phyloP scores from a whole-genome alignment of 2,113 vertebrate genomes.

The Sinocyclocheilus anshuiensis region DNA sequence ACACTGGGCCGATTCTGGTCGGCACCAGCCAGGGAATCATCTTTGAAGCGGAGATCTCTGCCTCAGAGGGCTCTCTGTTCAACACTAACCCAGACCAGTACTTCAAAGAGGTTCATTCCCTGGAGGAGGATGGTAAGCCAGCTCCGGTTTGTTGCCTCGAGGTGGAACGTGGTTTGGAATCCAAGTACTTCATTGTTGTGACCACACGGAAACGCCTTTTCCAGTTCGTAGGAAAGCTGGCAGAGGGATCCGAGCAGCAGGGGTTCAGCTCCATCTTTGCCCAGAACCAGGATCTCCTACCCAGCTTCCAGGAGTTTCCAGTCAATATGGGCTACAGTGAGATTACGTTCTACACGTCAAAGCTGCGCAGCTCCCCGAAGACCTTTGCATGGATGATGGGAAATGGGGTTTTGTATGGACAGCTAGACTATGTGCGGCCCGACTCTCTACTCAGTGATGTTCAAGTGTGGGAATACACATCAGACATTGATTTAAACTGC shows the following conservation, averaged over 20 bases:
- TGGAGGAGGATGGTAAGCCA: constrained; percentile 91
- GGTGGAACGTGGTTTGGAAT: constrained; percentile 87
- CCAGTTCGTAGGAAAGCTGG: constrained; percentile 89
- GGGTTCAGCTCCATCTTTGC: constrained; percentile 90
- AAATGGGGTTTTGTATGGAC: constrained; percentile 93
- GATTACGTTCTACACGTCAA: constrained; percentile 94
- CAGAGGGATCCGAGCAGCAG: constrained; percentile 87
- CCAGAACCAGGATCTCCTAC: constrained; percentile 87
- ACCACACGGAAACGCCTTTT: constrained; percentile 96
- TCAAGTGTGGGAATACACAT: constrained; percentile 93
- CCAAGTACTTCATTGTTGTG: constrained; percentile 90
- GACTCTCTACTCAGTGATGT: constrained; percentile 92
- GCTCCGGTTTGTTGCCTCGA: constrained; percentile 93
- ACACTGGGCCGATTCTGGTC: constrained; percentile 91
- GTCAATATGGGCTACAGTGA: constrained; percentile 94
- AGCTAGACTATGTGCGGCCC: constrained; percentile 86
- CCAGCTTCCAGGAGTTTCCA: constrained; percentile 96
- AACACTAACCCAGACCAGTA: constrained; percentile 92
- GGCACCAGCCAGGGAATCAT: constrained; percentile 92
- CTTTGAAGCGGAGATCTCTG: constrained; percentile 93
- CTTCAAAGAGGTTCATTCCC: constrained; percentile 88
- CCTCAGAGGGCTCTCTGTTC: constrained; percentile 89
- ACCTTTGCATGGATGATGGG: constrained; percentile 99
- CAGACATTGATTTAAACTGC: constrained; percentile 80
- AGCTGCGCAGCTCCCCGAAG: constrained; percentile 86